These are phyloP conservation scores for Sthenelais limicola DNA, from an alignment of 2,888 invertebrate genomes.

Conservation along the genomic window DNA sequence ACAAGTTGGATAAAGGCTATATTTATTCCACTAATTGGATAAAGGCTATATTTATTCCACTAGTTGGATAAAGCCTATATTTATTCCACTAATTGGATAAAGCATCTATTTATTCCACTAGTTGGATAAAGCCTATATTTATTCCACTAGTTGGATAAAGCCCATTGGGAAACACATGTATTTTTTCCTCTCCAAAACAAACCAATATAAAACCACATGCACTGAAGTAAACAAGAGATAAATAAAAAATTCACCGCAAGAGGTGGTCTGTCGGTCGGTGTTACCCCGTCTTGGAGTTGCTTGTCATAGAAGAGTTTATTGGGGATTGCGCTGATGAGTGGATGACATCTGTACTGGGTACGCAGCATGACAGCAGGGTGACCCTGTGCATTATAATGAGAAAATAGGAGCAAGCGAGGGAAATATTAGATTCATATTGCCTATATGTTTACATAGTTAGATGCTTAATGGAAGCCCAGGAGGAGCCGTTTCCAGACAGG, in stretches of 20 bases:
- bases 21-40: too few relatives aligned
- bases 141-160: too few relatives aligned
- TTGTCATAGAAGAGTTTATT: slow-evolving; percentile 62
- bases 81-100: too few relatives aligned
- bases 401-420: not conserved
- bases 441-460: not conserved
- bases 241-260: slow-evolving; percentile 50
- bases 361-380: slow-evolving; percentile 57
- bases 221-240: too few relatives aligned
- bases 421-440: not conserved
- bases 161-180: too few relatives aligned
- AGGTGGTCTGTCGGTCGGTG: slow-evolving; percentile 54
- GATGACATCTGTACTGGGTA: slow-evolving; percentile 68
- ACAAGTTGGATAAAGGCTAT: too few relatives aligned
- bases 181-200: too few relatives aligned
- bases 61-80: too few relatives aligned
- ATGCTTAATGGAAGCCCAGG: not conserved
- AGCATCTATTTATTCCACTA: too few relatives aligned
- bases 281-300: slow-evolving; percentile 60
- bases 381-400: slow-evolving; percentile 53
- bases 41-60: too few relatives aligned
- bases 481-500: not conserved
- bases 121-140: too few relatives aligned
- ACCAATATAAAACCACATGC: too few relatives aligned
- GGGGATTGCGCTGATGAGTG: slow-evolving; percentile 60